Evolutionary conservation across 1,140 invertebrate species (phyloP), one percentile per base, ranked within the genome.

Genomic region (Neelides sp.): DNA sequence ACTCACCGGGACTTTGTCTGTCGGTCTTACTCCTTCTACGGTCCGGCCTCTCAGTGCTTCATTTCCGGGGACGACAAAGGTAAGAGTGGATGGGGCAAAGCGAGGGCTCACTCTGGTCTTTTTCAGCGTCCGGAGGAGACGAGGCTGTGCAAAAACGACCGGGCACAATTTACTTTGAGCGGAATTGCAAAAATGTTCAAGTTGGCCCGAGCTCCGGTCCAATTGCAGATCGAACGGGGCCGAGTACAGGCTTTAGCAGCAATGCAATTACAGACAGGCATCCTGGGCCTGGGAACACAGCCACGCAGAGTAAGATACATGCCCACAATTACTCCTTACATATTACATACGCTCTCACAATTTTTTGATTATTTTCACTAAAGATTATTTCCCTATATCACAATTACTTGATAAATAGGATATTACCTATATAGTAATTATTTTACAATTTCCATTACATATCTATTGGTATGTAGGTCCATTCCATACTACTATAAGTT

Each of bases 21-120:
- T 55, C 62, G 70, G 3, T 69, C 70, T 1, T 69, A 64, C 46
- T 67, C 70, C 8, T 71, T 65, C 59, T 71, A 71, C 48, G 63
- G 66, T 2, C 64, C 67, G 20, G 71, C 65, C 13, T 62, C 62
- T 22, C 69, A 73, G 56, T 73, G 71, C 52, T 72, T 73, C 54
- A 60, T 73, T 24, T 67, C 65, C 35, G 67, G 63, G 15, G 65
- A 67, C 55, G 64, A 67, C 34, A 59, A 48, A 61, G 55, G 61
- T 64, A 56, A 36, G 45, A 15, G 26, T 28, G 46, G 17, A n/a
- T n/a, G n/a, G n/a, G 23, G 17, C 19, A 10, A 15, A 52, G 20
- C 22, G 24, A 26, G 28, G 45, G 22, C 36, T 54, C 15, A 34
- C 22, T n/a, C 35, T 47, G 12, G 24, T 8, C 22, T 48, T 51